Evolutionary conservation across 2,113 vertebrate species (phyloP).

Genomic region (Beaufortia kweichowensis): DNA sequence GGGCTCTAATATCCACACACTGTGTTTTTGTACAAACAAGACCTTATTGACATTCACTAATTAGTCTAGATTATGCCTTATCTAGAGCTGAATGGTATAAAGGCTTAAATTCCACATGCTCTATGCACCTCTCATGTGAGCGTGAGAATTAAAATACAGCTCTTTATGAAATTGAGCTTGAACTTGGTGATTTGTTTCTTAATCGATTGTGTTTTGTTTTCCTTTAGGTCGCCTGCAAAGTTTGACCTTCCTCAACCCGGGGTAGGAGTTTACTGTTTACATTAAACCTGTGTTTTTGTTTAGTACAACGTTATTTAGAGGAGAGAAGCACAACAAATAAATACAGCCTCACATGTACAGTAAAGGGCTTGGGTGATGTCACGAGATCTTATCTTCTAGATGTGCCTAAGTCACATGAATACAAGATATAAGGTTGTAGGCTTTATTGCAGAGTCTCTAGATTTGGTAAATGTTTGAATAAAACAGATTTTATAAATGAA

Average conservation of each 20-base stretch:
- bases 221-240: constrained; percentile 83
- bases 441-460: not conserved
- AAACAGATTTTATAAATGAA: not conserved
- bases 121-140: not conserved
- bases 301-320: not conserved
- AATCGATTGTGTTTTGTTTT: constrained; percentile 54
- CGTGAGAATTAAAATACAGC: not conserved
- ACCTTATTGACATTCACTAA: not conserved
- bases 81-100: not conserved
- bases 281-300: not conserved
- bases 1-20: not conserved
- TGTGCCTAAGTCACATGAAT: not conserved
- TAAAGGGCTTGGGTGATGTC: too few relatives aligned
- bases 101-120: not conserved
- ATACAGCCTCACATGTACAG: not conserved
- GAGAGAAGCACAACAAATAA: not conserved
- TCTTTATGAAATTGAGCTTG: not conserved
- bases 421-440: not conserved
- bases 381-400: not conserved
- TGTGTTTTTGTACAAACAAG: not conserved
- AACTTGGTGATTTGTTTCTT: not conserved
- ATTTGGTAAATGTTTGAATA: constrained; percentile 18
- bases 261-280: constrained; percentile 73
- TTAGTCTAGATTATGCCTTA: not conserved
- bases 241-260: constrained; percentile 73